Base-by-base conservation (phyloP, 2,797 vertebrate genomes). In the Anguilla marmorata region DNA sequence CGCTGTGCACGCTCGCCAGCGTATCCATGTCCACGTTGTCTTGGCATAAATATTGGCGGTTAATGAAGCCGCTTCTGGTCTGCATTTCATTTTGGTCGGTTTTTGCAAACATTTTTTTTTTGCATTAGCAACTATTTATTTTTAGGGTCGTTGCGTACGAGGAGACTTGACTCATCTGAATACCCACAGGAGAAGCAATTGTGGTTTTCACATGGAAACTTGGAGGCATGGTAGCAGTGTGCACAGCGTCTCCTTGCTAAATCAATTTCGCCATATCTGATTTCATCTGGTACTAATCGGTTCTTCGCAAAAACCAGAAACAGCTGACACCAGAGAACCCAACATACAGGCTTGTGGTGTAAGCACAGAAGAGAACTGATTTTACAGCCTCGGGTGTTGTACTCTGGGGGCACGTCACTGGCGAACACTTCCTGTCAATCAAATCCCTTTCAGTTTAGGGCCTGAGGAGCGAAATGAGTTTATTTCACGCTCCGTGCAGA, bases 211-310 rank as follows among this genome's bases (percentile, higher is more conserved):
- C 41, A 48, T 80, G 76, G 41, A 80, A 24, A 80, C 8, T 48
- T 19, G 37, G 37, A 74, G 76, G 6, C 11, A 48, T 76, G 74
- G 41, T 33, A 45, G 37, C 16, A 19, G 45, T 79, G 45, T 79
- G 33, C 37, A 0, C 16, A 37, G 30, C 12, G 30, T 21, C 74
- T 79, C 19, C 45, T 8, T 79, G 33, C 74, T 19, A 19, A 80
- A 80, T 80, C 76, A 80, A 48, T 80, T 80, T 48, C 37, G 24
- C 41, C 14, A 21, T 80, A 50, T 80, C 76, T 80, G 76, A 80
- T 24, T 9, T 45, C 24, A 80, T 80, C 19, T 48, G 30, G 1
- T 21, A 76, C 14, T 21, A 16, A 41, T 76, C 19, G 12, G 74
- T 50, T n/a, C 14, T 80, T 50, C 21, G 3, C 30, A 1, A 7